Evolutionary conservation across 2,113 vertebrate genomes (phyloP), one percentile per base, ranked within the genome.

Genomic region (Aramus guarauna): DNA sequence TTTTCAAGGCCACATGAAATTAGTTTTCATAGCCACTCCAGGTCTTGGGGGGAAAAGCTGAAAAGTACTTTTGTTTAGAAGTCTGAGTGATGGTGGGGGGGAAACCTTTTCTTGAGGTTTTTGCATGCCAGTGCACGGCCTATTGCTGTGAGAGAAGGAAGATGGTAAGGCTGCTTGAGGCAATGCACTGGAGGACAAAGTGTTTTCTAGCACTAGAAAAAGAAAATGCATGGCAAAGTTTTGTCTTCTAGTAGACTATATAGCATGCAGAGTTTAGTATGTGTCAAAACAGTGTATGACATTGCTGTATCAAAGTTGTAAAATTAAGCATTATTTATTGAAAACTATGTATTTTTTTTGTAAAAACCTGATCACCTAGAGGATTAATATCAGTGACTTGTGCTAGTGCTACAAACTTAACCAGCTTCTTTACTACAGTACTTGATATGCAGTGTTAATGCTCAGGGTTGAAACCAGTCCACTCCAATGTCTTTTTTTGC

Each of bases 311-410:
- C 98, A 98, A 98, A 98, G 98, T 98, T 98, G 98, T 98, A 98
- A 98, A 98, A 97, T 98, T 98, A 98, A 98, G 98, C 98, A 98
- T 98, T 98, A 98, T 98, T 98, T 98, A 98, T 98, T 98, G 98
- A 98, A 98, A 98, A 98, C 98, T 98, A 98, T 98, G 98, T 98
- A 98, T 98, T 98, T 98, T 98, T 98, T 98, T 98, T 98, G 98
- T 98, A 98, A 98, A 98, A 98, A 98, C 95, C 97, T 97, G 98
- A 98, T 98, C 98, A 98, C 98, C 97, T 98, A 98, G 98, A 98
- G 97, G 96, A 98, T 98, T 96, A 97, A 96, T 98, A 98, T 98
- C 98, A 94, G 98, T 98, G 98, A 98, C 97, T 97, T 97, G 98
- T 97, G 98, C 98, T 98, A 97, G 97, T 97, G 97, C 96, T 97